A percentile compares a stretch with the other conserved stretches of the same genome.
Conservation (phyloP, 2,797 vertebrate genomes). For the Argyrosomus regius region DNA sequence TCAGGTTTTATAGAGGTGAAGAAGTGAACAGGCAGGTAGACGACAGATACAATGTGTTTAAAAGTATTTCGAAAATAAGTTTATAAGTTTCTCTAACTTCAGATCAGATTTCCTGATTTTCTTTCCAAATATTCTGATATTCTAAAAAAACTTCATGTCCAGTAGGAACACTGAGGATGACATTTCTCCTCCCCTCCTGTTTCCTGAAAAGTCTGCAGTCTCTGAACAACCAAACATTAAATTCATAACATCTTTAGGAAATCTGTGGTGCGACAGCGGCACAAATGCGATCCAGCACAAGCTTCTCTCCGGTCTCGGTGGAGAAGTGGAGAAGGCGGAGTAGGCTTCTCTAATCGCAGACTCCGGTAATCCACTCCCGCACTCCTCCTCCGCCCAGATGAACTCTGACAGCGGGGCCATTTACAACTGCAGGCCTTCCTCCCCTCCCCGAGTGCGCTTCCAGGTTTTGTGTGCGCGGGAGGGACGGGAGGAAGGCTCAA, state of each 20-base stretch:
- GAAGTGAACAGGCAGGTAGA: neutral
- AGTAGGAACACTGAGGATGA: neutral
- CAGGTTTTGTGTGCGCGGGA: constrained; percentile 49
- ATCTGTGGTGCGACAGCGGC: constrained; percentile 2
- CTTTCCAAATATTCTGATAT: neutral
- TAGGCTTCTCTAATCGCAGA: constrained; percentile 45
- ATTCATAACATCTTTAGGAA: constrained; percentile 25
- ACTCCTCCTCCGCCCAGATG: constrained; percentile 64
- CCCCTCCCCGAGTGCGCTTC: constrained; percentile 43
- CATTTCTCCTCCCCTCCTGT: neutral
- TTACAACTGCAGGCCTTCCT: constrained; percentile 64
- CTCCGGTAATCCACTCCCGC: constrained; percentile 71
- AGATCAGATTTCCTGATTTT: neutral
- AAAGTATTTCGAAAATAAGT: neutral
- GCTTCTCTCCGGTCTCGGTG: constrained; percentile 14
- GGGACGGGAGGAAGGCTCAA: constrained; percentile 72
- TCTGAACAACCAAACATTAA: constrained; percentile 18
- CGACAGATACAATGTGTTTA: neutral
- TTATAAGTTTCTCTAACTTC: neutral
- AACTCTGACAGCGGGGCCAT: constrained; percentile 73
- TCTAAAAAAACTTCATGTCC: neutral
- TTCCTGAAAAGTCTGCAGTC: constrained; percentile 19
- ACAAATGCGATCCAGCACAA: constrained; percentile 18
- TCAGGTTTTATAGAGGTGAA: no score
- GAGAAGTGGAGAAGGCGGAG: constrained; percentile 41